Evolutionary conservation across 1,140 invertebrate genomes (phyloP), one percentile per base, ranked within the genome.

Genomic region (Antheraea mylitta): DNA sequence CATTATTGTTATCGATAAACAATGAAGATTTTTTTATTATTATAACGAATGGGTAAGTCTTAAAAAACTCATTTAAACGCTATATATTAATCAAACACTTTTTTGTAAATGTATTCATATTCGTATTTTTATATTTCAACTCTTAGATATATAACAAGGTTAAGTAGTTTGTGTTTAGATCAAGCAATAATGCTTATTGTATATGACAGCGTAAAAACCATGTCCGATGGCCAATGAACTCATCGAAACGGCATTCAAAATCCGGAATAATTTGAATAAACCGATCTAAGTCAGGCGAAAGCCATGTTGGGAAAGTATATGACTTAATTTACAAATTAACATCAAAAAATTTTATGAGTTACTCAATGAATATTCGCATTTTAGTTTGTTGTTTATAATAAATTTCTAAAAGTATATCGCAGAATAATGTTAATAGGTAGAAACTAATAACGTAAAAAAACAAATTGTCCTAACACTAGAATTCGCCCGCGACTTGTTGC

Each of bases 251-350:
- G 45, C 45, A 16, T 53, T 13, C 13, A n/a, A 53, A 53, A 53
- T 53, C 45, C 45, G 45, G 45, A 53, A 16, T 53, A 53, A 53
- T 53, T 53, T 53, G 45, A 53, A 53, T 53, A 16, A 53, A 53
- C 16, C 45, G 45, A 53, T 16, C 45, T 53, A 16, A 13, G 45
- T 16, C 16, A 16, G 16, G 45, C 45, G 45, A 53, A 53, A 53
- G 45, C 45, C 45, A 13, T 53, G 45, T 53, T 53, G 7, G 11
- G 45, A 53, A 53, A 53, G 45, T 53, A 53, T 16, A 53, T 53
- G 45, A 53, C 13, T 53, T 53, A 53, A 53, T 53, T 53, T 53
- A 13, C 1, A 53, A 53, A 16, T 53, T 53, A 53, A 13, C 45
- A 53, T 53, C 45, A 53, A 53, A 53, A 3, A 2, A 11, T 53